phyloP scores from a whole-genome alignment of 2,113 vertebrate genomes.

The Oceanites oceanicus region DNA sequence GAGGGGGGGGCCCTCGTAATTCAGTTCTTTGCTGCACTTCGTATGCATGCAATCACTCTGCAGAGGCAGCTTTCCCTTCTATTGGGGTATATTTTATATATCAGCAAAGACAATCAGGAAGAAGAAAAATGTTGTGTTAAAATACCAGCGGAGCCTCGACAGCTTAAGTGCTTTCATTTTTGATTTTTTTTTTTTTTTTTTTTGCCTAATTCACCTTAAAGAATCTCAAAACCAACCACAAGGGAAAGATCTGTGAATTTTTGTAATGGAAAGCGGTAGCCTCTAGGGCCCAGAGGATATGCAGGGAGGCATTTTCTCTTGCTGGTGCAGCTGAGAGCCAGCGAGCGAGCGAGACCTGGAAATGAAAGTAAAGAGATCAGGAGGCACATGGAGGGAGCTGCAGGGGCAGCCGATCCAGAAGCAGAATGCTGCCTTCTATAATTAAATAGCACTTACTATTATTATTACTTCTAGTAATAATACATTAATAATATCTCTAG shows the following conservation, averaged over 20 bases:
- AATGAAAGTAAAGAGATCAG: conserved; percentile 78
- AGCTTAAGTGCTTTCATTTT: neutral
- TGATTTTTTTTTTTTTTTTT: neutral
- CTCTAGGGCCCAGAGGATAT: conserved; percentile 76
- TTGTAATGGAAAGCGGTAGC: conserved; percentile 48
- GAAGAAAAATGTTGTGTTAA: neutral
- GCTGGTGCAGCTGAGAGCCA: conserved; percentile 65
- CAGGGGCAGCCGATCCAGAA: conserved; percentile 74
- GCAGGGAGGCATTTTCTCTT: conserved; percentile 69
- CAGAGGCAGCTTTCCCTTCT: neutral
- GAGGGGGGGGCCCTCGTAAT: neutral
- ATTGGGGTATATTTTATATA: neutral
- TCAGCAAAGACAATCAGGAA: neutral
- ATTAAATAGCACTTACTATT: conserved; percentile 82
- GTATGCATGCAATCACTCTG: neutral
- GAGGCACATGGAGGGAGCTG: conserved; percentile 77
- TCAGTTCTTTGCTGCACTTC: neutral
- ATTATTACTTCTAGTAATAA: conserved; percentile 84
- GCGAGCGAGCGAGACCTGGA: conserved; percentile 69
- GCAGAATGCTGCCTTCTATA: conserved; percentile 78
- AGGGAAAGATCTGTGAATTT: neutral
- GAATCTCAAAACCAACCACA: neutral
- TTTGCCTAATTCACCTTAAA: conserved; percentile 6
- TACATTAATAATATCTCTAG: conserved; percentile 81
- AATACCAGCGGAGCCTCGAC: neutral